phyloP scores from a whole-genome alignment of 2,797 vertebrate species.

The Tenualosa thibaudeaui region DNA sequence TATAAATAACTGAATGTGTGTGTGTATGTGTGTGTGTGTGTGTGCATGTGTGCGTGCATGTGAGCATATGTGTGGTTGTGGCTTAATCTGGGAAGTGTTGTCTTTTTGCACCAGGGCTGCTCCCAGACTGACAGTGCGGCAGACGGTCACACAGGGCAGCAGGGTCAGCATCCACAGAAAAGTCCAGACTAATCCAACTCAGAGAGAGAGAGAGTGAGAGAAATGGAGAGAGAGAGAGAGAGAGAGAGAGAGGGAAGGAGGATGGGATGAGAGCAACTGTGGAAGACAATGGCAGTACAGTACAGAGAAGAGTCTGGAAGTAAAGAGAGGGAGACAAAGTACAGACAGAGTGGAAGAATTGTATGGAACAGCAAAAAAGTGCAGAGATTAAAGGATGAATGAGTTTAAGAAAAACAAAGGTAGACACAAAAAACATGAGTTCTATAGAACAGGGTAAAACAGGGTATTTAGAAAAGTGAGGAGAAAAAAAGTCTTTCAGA shows the following conservation, averaged over 20 bases:
- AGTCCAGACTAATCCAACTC: constrained; percentile 30
- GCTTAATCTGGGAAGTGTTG: constrained; percentile 34
- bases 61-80: not conserved
- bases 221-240: not conserved
- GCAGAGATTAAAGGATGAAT: not conserved
- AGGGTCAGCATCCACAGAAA: constrained; percentile 39
- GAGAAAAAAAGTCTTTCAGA: not conserved
- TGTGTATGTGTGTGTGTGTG: constrained; percentile 19
- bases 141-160: constrained; percentile 36
- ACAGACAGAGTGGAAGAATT: not conserved
- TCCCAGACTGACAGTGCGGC: constrained; percentile 17
- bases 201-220: constrained; percentile 19
- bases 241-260: not conserved
- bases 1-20: constrained; percentile 32
- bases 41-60: not conserved
- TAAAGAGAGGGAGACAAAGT: not conserved
- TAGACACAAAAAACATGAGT: not conserved
- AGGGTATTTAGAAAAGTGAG: not conserved
- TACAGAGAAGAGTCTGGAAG: not conserved
- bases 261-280: not conserved
- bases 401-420: not conserved
- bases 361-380: not conserved
- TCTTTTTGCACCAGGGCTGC: constrained; percentile 23
- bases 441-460: not conserved
- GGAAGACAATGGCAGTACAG: constrained; percentile 6